Conservation (phyloP, 2,113 vertebrate genomes). For the Eulacestoma nigropectus region DNA sequence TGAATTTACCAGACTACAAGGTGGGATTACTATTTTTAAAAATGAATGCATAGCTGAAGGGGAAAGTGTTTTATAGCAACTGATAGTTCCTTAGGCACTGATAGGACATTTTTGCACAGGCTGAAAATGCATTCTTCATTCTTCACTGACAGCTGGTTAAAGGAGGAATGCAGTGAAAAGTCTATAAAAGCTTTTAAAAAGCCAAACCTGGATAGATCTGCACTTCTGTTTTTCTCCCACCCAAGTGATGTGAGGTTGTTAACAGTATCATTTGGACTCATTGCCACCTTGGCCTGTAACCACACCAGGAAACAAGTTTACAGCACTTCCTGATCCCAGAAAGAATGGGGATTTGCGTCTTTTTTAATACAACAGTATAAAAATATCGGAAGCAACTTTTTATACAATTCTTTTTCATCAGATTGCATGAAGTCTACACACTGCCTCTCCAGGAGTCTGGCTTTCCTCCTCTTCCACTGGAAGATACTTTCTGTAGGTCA, state of each 20-base stretch:
- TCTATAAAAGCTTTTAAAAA: constrained; percentile 15
- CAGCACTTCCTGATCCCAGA: background rate
- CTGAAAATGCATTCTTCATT: constrained; percentile 55
- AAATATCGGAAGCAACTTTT: background rate
- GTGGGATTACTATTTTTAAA: background rate
- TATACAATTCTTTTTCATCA: background rate
- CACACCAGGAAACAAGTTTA: background rate
- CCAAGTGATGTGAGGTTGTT: background rate
- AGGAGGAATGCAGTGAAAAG: constrained; percentile 41
- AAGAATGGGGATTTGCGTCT: background rate
- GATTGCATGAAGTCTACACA: background rate
- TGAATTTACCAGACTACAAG: background rate
- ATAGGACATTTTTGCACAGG: constrained; percentile 42
- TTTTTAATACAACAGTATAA: background rate
- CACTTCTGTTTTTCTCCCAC: background rate
- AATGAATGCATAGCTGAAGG: constrained; percentile 13
- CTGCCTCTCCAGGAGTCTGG: background rate
- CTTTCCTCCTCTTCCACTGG: background rate
- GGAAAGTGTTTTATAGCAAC: constrained; percentile 32
- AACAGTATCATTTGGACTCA: background rate
- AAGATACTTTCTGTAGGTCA: background rate
- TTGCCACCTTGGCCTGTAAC: background rate
- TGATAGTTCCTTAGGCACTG: constrained; percentile 44
- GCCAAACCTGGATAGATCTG: background rate
- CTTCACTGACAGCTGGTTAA: constrained; percentile 59